phyloP scores from a whole-genome alignment of 2,888 invertebrate genomes.

The Catocala sponsa region DNA sequence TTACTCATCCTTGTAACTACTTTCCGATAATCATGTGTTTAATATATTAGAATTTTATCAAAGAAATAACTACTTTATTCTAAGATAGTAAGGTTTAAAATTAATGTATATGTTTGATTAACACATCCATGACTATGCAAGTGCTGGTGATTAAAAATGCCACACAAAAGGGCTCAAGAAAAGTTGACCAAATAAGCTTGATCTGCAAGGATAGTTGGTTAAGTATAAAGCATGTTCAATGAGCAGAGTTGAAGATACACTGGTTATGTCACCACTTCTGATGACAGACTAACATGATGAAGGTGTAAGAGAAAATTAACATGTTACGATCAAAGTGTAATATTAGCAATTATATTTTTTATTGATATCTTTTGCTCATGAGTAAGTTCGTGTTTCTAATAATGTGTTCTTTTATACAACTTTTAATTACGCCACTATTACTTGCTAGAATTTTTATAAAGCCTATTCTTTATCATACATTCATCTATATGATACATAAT shows the following conservation, averaged over 20 bases:
- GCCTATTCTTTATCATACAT: no score
- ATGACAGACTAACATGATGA: slow-evolving; percentile 49
- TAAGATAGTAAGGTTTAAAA: slow-evolving; percentile 15
- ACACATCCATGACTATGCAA: slow-evolving; percentile 59
- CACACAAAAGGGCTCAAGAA: slow-evolving; percentile 53
- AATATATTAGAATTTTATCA: slow-evolving; percentile 22
- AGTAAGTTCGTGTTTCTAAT: no score
- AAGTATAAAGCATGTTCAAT: slow-evolving; percentile 1
- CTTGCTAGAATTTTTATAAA: no score
- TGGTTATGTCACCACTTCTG: slow-evolving; percentile 26
- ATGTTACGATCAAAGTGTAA: slow-evolving; percentile 27
- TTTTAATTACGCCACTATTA: no score
- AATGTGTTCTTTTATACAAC: no score
- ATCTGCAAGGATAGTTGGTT: slow-evolving; percentile 32
- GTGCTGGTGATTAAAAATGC: slow-evolving; percentile 65
- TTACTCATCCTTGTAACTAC: slow-evolving; percentile 59
- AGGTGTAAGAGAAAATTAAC: slow-evolving; percentile 53
- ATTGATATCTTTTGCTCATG: background rate
- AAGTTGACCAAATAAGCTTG: slow-evolving; percentile 40
- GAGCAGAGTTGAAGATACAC: slow-evolving; percentile 6
- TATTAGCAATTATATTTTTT: slow-evolving; percentile 5
- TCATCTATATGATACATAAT: no score
- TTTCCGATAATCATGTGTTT: slow-evolving; percentile 44
- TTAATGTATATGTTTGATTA: slow-evolving; percentile 33
- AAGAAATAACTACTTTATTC: background rate